A percentile compares a stretch with the other conserved stretches of the same genome.
phyloP scores from a whole-genome alignment of 2,113 vertebrate species.

The Protomyctophum bolini region DNA sequence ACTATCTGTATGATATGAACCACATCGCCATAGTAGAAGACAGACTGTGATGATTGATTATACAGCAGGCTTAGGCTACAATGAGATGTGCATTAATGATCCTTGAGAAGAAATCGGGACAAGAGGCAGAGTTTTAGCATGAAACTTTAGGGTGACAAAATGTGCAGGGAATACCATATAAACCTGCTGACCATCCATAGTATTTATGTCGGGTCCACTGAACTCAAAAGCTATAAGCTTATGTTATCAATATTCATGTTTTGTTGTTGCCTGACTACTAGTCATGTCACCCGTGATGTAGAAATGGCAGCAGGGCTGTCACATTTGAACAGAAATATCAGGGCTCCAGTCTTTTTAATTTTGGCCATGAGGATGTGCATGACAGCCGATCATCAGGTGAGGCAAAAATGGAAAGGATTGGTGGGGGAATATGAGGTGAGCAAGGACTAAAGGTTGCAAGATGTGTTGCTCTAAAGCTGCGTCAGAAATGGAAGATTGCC shows the following conservation, averaged over 20 bases:
- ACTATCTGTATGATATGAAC: background rate
- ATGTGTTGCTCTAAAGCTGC: background rate
- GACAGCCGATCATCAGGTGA: background rate
- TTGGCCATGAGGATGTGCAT: background rate
- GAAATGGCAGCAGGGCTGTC: background rate
- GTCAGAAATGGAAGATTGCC: background rate
- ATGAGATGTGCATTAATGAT: too few relatives aligned
- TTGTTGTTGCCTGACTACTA: too few relatives aligned
- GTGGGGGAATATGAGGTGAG: background rate
- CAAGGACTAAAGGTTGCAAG: conserved; percentile 1
- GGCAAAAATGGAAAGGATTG: background rate
- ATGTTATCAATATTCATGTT: too few relatives aligned
- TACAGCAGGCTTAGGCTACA: too few relatives aligned
- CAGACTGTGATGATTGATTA: background rate
- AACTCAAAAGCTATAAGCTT: too few relatives aligned
- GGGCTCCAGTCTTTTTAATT: background rate
- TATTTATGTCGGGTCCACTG: too few relatives aligned
- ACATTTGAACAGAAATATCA: background rate
- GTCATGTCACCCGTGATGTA: too few relatives aligned
- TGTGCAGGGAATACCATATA: too few relatives aligned
- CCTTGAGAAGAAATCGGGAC: too few relatives aligned
- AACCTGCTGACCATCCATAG: too few relatives aligned
- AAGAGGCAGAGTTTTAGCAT: too few relatives aligned
- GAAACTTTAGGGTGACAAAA: too few relatives aligned
- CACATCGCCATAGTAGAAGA: background rate